A percentile compares a stretch with the other conserved stretches of the same genome.
Conservation (phyloP, 2,797 vertebrate genomes). For the Hirundo rustica region DNA sequence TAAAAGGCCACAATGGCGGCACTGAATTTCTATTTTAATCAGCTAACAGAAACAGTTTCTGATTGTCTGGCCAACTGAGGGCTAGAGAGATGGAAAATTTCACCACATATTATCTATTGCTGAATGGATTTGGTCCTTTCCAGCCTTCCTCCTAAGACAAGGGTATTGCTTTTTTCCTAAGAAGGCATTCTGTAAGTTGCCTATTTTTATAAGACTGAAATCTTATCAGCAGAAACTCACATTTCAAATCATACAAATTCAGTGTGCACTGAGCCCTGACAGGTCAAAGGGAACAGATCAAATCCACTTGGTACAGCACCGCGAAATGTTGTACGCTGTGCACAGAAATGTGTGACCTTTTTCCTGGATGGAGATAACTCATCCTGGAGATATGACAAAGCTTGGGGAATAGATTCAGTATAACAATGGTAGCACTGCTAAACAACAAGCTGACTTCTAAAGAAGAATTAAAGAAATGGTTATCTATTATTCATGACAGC, state of each 20-base stretch:
- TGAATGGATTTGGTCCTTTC: neutral
- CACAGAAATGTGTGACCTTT: neutral
- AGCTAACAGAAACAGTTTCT: neutral
- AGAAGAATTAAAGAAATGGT: neutral
- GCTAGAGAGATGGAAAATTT: constrained; percentile 18
- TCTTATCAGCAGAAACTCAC: neutral
- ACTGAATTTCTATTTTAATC: constrained; percentile 46
- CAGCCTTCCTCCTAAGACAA: neutral
- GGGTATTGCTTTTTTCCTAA: neutral
- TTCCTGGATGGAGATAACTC: neutral
- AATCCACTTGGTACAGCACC: neutral
- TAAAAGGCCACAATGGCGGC: neutral
- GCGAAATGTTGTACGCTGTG: neutral
- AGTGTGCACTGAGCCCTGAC: neutral
- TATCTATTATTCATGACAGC: neutral
- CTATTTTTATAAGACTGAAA: neutral
- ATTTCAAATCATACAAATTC: neutral
- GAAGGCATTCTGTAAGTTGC: neutral
- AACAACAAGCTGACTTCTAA: constrained; percentile 4
- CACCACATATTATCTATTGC: neutral
- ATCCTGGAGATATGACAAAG: neutral
- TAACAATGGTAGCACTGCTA: neutral
- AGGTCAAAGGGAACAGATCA: constrained; percentile 5
- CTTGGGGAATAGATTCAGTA: neutral
- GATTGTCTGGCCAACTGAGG: neutral